Base-by-base conservation (phyloP, 1,140 invertebrate species). In the Limonius californicus region DNA sequence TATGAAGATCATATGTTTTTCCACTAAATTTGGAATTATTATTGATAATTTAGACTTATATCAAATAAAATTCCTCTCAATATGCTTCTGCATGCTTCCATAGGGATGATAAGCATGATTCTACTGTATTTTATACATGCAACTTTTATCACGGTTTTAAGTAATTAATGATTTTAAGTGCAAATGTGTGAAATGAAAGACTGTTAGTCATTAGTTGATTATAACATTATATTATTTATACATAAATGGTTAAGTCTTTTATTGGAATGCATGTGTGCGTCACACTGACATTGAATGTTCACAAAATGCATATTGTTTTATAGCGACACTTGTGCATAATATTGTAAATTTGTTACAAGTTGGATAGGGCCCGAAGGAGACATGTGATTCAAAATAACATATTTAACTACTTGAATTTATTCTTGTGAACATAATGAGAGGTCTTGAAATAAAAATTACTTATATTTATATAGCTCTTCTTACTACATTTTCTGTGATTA, bases 201-300 rank as follows among this genome's bases (percentile, higher is more conserved):
- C 42, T 45, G 42, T 45, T 45, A 45, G 42, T 45, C n/a, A 45
- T 45, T 45, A 45, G 42, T 45, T 45, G 16, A 45, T 45, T 45
- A 15, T 45, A 18, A 15, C 14, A n/a, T 45, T 18, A 45, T 45
- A 45, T 45, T 45, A n/a, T 15, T 45, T 45, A 45, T 45, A 15
- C 42, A 15, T 45, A 3, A 27, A 27, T 27, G 23, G 42, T 45
- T n/a, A 15, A 45, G 42, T n/a, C 42, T 45, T 45, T 2, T 27
- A 27, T 27, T 9, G 23, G 9, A 27, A 27, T 27, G 9, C 23
- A 27, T 27, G 23, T 27, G 23, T 27, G 23, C 3, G 23, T 27
- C 23, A 27, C 9, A 27, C 3, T 27, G 23, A 27, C 9, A 9
- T 27, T 27, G 23, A 27, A 27, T 27, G 23, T 27, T 27, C 23